Evolutionary conservation across 2,113 vertebrate genomes (phyloP).

Genomic region (Pavo muticus): DNA sequence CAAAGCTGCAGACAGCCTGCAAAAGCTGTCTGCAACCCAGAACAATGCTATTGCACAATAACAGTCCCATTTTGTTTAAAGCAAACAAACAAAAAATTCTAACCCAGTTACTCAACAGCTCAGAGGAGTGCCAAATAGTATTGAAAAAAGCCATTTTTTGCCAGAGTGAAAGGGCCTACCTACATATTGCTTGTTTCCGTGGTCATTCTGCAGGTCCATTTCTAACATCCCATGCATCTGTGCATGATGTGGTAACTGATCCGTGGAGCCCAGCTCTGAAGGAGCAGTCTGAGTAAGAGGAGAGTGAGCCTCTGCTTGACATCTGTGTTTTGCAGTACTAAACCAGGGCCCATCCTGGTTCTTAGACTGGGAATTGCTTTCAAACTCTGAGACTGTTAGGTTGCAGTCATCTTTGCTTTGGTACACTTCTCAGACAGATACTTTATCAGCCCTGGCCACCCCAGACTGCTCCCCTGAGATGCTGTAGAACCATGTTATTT

Average conservation of each 20-base stretch:
- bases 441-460: not conserved
- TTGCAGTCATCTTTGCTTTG: not conserved
- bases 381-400: rapidly evolving
- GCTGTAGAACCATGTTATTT: not conserved
- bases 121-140: slow-evolving; percentile 21
- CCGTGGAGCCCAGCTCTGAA: rapidly evolving
- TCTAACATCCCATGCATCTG: rapidly evolving
- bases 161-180: slow-evolving; percentile 3
- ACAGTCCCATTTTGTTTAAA: slow-evolving; percentile 48
- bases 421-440: not conserved
- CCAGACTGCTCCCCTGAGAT: not conserved
- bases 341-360: not conserved
- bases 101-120: slow-evolving; percentile 65
- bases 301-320: not conserved
- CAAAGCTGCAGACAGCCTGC: slow-evolving; percentile 59
- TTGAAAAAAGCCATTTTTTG: not conserved
- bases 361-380: not conserved
- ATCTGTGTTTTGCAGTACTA: rapidly evolving
- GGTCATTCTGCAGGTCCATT: not conserved
- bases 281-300: not conserved
- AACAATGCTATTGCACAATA: slow-evolving; percentile 71
- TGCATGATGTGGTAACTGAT: rapidly evolving
- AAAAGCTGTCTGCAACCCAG: slow-evolving; percentile 56
- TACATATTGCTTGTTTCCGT: not conserved
- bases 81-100: slow-evolving; percentile 65